Conservation (phyloP, 2,888 invertebrate species). For the Callyntrura sp. region DNA sequence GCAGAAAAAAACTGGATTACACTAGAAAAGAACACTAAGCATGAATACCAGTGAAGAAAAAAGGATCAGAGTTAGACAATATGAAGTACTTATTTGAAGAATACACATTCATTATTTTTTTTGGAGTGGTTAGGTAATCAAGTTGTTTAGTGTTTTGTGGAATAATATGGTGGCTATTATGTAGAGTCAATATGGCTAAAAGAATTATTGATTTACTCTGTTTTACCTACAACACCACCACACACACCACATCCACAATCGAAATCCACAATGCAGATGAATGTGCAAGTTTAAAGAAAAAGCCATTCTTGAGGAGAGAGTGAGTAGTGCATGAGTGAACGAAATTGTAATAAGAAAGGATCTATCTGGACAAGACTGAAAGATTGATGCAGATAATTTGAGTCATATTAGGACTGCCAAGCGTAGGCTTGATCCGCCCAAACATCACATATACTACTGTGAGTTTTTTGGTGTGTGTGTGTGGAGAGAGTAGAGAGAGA, state of each 20-base stretch:
- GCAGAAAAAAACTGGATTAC: conserved; percentile 26
- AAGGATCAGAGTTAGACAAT: background rate
- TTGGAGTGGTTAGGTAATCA: conserved; percentile 72
- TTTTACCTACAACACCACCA: background rate
- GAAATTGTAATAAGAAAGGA: conserved; percentile 55
- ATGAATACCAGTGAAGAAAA: background rate
- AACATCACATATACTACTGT: conserved; percentile 37
- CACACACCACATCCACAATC: conserved; percentile 33
- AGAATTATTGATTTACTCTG: conserved; percentile 44
- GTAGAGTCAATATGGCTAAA: conserved; percentile 25
- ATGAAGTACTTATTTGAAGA: background rate
- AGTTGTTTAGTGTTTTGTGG: conserved; percentile 61
- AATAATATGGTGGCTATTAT: conserved; percentile 28
- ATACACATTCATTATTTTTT: conserved; percentile 22
- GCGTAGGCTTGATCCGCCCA: conserved; percentile 83
- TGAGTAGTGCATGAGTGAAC: conserved; percentile 27
- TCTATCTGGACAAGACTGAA: conserved; percentile 73
- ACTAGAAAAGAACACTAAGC: background rate
- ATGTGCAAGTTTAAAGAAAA: conserved; percentile 22
- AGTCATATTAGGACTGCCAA: conserved; percentile 83
- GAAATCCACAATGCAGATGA: conserved; percentile 14
- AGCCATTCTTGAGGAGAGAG: conserved; percentile 33
- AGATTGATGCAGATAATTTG: conserved; percentile 82
- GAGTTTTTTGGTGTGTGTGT: conserved; percentile 1
- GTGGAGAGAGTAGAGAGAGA: background rate